phyloP scores from a whole-genome alignment of 2,888 invertebrate genomes.

The Agrochola circellaris region DNA sequence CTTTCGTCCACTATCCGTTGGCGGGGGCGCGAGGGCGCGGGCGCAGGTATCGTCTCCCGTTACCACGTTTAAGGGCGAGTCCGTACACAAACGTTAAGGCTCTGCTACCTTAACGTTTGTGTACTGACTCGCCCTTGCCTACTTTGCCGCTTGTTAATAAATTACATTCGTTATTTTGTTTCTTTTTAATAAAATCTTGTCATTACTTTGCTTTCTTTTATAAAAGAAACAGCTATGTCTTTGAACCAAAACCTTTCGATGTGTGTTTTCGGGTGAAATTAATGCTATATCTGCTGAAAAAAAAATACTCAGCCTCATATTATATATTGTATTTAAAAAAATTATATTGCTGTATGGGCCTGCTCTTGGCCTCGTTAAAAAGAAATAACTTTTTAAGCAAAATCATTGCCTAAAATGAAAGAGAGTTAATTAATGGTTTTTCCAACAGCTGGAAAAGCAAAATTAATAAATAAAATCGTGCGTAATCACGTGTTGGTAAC shows the following conservation, averaged over 20 bases:
- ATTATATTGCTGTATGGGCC: not conserved
- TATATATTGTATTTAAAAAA: not conserved
- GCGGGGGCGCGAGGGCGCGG: too few species aligned
- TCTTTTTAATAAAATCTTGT: not conserved
- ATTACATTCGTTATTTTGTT: not conserved
- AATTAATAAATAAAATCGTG: not conserved
- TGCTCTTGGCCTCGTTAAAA: not conserved
- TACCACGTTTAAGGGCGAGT: too few species aligned
- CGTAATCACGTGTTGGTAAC: not conserved
- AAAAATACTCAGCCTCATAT: not conserved
- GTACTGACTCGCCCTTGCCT: too few species aligned
- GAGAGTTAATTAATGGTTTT: not conserved
- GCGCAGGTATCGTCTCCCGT: too few species aligned
- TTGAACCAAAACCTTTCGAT: not conserved
- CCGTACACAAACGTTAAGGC: too few species aligned
- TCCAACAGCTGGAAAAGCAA: not conserved
- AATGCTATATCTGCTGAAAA: not conserved
- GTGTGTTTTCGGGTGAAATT: not conserved
- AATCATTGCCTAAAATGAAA: not conserved
- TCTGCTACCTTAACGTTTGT: too few species aligned
- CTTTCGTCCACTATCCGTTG: too few species aligned
- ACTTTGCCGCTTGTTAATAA: not conserved
- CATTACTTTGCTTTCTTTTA: not conserved
- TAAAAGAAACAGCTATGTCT: not conserved
- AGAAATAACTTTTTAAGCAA: not conserved